These are phyloP conservation scores for Argyresthia albistria DNA, from an alignment of 2,888 invertebrate genomes.

Conservation along the genomic window DNA sequence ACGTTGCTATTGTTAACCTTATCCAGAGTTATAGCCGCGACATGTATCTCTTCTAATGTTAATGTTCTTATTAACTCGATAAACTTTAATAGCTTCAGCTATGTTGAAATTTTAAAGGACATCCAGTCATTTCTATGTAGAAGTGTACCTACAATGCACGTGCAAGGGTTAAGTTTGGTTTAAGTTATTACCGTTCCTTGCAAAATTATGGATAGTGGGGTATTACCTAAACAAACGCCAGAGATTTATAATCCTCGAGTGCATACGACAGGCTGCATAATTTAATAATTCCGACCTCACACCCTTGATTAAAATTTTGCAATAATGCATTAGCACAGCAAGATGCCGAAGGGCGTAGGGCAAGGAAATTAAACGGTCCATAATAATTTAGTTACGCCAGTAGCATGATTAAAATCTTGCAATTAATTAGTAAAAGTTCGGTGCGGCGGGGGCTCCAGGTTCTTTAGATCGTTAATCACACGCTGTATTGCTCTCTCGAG, in stretches of 20 bases:
- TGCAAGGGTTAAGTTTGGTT: neutral
- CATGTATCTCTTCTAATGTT: neutral
- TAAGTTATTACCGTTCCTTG: conserved; percentile 20
- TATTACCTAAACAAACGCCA: conserved; percentile 44
- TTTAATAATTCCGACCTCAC: conserved; percentile 59
- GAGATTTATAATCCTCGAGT: conserved; percentile 60
- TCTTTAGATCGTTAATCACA: conserved; percentile 5
- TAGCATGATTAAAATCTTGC: conserved; percentile 64
- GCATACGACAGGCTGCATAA: conserved; percentile 70
- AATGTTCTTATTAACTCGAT: neutral
- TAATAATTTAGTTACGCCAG: conserved; percentile 64
- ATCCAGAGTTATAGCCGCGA: neutral
- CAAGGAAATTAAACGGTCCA: conserved; percentile 66
- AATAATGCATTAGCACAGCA: conserved; percentile 52
- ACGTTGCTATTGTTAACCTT: neutral
- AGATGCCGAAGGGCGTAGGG: conserved; percentile 54
- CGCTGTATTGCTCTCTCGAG: neutral
- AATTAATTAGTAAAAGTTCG: conserved; percentile 66
- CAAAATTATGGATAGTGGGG: conserved; percentile 25
- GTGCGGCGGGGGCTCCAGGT: conserved; percentile 16
- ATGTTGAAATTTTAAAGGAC: no score
- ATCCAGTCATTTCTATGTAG: no score
- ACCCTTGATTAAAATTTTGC: conserved; percentile 70
- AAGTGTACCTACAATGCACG: neutral
- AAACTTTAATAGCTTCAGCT: neutral